Conservation (phyloP, 1,140 invertebrate genomes). For the Eupeodes corollae region DNA sequence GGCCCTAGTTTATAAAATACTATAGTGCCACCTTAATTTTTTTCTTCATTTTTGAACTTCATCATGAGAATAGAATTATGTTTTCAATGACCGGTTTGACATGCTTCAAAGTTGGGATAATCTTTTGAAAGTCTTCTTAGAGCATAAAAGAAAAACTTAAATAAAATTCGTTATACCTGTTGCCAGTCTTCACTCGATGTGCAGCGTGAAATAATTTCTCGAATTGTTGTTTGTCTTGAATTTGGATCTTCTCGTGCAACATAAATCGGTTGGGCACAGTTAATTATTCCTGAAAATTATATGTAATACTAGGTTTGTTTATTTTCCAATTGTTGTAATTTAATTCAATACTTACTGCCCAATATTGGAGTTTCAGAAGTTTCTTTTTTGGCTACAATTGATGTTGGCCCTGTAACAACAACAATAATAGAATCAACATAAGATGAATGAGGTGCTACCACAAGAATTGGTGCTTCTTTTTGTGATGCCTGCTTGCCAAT, state of each 20-base stretch:
- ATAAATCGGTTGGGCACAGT: conserved; percentile 89
- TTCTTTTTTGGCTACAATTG: conserved; percentile 78
- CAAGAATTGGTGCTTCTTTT: conserved; percentile 71
- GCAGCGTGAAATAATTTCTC: conserved; percentile 77
- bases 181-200: conserved; percentile 79
- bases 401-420: conserved; percentile 66
- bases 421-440: conserved; percentile 81
- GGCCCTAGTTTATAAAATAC: no score
- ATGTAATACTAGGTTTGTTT: background rate
- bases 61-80: no score
- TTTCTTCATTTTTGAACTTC: no score
- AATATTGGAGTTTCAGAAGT: conserved; percentile 68
- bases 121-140: no score
- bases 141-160: no score
- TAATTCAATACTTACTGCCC: conserved; percentile 70
- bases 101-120: no score
- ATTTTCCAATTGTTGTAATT: no score
- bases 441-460: conserved; percentile 81
- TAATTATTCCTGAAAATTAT: conserved; percentile 62
- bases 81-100: no score
- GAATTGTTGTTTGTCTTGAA: conserved; percentile 81
- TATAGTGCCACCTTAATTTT: no score
- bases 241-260: conserved; percentile 86
- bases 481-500: conserved; percentile 52
- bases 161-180: conserved; percentile 49